Evolutionary conservation across 2,113 vertebrate species (phyloP).

Genomic region (Takifugu flavidus): DNA sequence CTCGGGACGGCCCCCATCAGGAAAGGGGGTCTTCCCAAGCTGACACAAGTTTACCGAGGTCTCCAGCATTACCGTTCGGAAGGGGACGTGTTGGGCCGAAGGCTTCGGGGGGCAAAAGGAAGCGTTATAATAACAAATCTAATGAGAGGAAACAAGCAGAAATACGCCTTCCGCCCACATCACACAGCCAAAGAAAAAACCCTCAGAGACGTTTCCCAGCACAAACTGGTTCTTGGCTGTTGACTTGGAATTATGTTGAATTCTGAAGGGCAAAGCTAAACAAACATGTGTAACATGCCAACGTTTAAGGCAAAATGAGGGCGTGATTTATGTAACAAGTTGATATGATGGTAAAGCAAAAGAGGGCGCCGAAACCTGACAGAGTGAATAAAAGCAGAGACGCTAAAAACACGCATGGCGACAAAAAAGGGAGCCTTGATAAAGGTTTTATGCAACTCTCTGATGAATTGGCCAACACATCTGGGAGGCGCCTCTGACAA

Average conservation of each 20-base stretch:
- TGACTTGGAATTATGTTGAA: slow-evolving; percentile 30
- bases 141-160: slow-evolving; percentile 49
- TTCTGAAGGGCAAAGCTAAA: no score
- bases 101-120: slow-evolving; percentile 38
- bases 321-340: background rate
- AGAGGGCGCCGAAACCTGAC: no score
- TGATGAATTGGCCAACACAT: no score
- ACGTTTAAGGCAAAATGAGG: background rate
- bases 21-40: slow-evolving; percentile 59
- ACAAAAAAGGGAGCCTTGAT: no score
- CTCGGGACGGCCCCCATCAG: slow-evolving; percentile 55
- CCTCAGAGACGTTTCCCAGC: slow-evolving; percentile 44
- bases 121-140: slow-evolving; percentile 46
- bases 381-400: no score
- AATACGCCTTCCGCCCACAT: slow-evolving; percentile 53
- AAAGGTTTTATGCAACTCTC: no score
- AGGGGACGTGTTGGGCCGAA: slow-evolving; percentile 38
- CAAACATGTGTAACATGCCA: background rate
- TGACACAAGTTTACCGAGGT: slow-evolving; percentile 66
- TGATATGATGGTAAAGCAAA: no score
- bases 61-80: slow-evolving; percentile 59
- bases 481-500: no score
- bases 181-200: slow-evolving; percentile 20
- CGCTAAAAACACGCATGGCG: no score
- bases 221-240: slow-evolving; percentile 38